These are phyloP conservation scores for Ceratina japonica DNA, from an alignment of 1,140 invertebrate genomes.

Conservation along the genomic window DNA sequence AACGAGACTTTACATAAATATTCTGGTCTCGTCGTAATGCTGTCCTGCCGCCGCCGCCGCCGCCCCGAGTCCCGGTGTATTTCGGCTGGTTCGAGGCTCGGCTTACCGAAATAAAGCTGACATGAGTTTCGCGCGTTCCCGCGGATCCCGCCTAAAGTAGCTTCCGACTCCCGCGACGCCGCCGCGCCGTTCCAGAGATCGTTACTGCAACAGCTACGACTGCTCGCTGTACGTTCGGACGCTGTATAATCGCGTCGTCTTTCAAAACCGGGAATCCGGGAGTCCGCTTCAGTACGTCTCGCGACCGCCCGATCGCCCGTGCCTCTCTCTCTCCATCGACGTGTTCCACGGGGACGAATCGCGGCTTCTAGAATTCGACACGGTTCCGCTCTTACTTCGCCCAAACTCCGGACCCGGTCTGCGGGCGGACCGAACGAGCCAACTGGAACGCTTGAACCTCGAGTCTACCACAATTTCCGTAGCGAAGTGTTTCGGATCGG, in stretches of 20 bases:
- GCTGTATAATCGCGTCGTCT: too few relatives aligned
- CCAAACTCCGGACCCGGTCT: not conserved
- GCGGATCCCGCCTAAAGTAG: too few relatives aligned
- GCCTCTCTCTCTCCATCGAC: not conserved
- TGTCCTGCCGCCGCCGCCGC: not conserved
- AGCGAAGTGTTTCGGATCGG: not conserved
- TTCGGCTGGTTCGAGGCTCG: not conserved
- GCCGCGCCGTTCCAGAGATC: too few relatives aligned
- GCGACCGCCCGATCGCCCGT: not conserved
- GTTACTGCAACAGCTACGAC: too few relatives aligned
- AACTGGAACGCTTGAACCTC: too few relatives aligned
- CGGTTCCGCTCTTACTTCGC: constrained; percentile 24
- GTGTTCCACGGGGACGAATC: constrained; percentile 21
- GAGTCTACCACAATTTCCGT: not conserved
- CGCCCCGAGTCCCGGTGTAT: not conserved
- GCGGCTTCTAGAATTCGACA: constrained; percentile 27
- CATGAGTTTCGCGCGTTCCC: constrained; percentile 41
- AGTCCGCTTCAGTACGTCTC: too few relatives aligned
- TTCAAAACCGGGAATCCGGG: too few relatives aligned
- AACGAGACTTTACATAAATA: constrained; percentile 48
- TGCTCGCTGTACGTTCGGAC: too few relatives aligned
- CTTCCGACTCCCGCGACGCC: too few relatives aligned
- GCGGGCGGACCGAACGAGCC: not conserved
- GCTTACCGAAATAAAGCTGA: not conserved
- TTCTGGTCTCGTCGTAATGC: constrained; percentile 24